These are phyloP conservation scores for Diphyllodes magnificus DNA, from an alignment of 2,113 vertebrate genomes.

Conservation along the genomic window DNA sequence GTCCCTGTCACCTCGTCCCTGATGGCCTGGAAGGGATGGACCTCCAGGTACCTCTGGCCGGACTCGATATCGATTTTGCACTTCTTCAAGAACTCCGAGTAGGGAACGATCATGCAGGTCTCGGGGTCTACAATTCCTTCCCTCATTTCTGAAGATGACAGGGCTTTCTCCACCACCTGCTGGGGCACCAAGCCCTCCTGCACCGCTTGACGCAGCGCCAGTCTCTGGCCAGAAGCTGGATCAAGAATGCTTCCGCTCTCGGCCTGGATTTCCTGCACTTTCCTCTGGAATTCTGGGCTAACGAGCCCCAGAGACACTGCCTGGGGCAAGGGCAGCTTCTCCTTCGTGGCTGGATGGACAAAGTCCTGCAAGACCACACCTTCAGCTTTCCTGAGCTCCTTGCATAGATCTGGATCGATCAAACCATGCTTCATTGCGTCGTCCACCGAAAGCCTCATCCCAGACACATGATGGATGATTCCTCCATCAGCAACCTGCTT, in stretches of 20 bases:
- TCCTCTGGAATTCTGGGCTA: constrained; percentile 48
- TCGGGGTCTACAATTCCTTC: constrained; percentile 80
- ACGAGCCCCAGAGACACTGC: constrained; percentile 59
- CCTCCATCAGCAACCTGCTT: constrained; percentile 88
- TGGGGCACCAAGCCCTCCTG: constrained; percentile 72
- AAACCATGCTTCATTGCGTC: constrained; percentile 79
- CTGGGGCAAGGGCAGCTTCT: constrained; percentile 64
- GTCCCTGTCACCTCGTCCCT: constrained; percentile 51
- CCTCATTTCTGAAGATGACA: constrained; percentile 61
- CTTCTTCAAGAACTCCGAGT: constrained; percentile 83
- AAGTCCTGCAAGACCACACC: constrained; percentile 63
- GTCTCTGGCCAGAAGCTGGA: constrained; percentile 63
- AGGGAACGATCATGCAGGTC: constrained; percentile 76
- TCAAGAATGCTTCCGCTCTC: constrained; percentile 61
- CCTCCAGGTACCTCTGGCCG: constrained; percentile 86
- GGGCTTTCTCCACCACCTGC: constrained; percentile 45
- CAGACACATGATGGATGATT: constrained; percentile 85
- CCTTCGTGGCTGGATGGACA: constrained; percentile 67
- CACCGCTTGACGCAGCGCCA: constrained; percentile 74
- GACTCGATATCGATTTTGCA: constrained; percentile 88
- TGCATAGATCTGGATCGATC: constrained; percentile 68
- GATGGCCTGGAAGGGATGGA: constrained; percentile 80
- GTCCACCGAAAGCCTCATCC: constrained; percentile 82
- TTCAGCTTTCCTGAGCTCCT: constrained; percentile 78
- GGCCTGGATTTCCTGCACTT: constrained; percentile 70